A percentile compares a stretch with the other conserved stretches of the same genome.
phyloP scores from a whole-genome alignment of 64 coral and sea anemone genomes.

The Actinia equina region DNA sequence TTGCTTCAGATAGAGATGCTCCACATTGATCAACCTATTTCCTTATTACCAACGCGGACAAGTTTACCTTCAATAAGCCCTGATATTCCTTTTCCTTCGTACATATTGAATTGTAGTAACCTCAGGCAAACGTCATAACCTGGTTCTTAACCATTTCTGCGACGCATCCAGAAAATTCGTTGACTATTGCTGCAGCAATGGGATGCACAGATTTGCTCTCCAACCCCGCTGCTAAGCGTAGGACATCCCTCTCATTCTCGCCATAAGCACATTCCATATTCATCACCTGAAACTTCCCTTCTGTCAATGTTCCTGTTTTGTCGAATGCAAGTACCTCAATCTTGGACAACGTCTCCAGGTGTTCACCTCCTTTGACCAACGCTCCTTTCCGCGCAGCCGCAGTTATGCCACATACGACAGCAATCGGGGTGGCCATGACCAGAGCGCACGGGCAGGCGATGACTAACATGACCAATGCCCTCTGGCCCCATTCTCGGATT shows the following conservation, averaged over 20 bases:
- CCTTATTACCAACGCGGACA: conserved; percentile 76
- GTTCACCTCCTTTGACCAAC: conserved; percentile 54
- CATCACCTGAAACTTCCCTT: conserved; percentile 92
- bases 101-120: conserved; percentile 68
- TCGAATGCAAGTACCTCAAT: conserved; percentile 57
- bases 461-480: conserved; percentile 83
- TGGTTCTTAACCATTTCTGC: conserved; percentile 64
- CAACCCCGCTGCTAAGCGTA: conserved; percentile 81
- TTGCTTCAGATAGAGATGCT: conserved; percentile 18
- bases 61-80: conserved; percentile 68
- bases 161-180: conserved; percentile 86
- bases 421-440: conserved; percentile 81
- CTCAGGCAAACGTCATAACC: conserved; percentile 50
- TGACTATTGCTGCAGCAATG: conserved; percentile 87
- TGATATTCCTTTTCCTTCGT: conserved; percentile 86
- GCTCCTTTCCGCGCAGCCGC: conserved; percentile 68
- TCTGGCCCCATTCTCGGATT: conserved; percentile 63
- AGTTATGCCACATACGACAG: conserved; percentile 69
- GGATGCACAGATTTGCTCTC: conserved; percentile 97
- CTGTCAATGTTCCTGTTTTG: conserved; percentile 65
- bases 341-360: conserved; percentile 55
- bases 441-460: conserved; percentile 80
- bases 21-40: conserved; percentile 45
- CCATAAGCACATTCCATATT: conserved; percentile 73
- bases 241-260: conserved; percentile 57